Base-by-base conservation (phyloP, 2,888 invertebrate species). In the Drosophila rubida region DNA sequence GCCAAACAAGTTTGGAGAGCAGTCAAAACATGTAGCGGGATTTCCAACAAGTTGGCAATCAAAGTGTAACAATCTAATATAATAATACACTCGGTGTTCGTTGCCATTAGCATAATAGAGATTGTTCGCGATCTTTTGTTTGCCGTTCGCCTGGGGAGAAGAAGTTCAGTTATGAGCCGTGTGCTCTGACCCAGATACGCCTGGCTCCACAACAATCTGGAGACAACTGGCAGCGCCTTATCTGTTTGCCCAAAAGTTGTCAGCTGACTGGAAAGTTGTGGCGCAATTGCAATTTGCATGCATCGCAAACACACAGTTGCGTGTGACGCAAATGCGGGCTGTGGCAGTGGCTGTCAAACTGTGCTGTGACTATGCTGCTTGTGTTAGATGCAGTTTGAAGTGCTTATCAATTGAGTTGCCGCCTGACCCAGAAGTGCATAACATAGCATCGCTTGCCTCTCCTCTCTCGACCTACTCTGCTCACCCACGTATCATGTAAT, bases 401-500 rank as follows among this genome's bases (percentile, higher is more conserved):
- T 30, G 63, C 72, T 78, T 78, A 78, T 78, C 78, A 78, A 75
- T 78, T 46, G 30, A 42, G 11, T 51, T 65, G 27, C 27, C 62
- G 64, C 69, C 66, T 78, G 78, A 78, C 76, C 69, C 76, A 78
- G 58, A 45, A 64, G 75, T 44, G 41, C 50, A 64, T 42, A 59
- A 46, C 45, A n/a, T n/a, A n/a, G n/a, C n/a, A n/a, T n/a, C n/a
- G n/a, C 39, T 32, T 32, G 32, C 32, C 32, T n/a, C 30, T 3
- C n/a, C 32, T 19, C 3, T 14, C 6, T 23, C 81, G 86, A 85
- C 82, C 86, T 86, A 83, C 74, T 81, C 74, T 81, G 3, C 19
- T 3, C 19, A 19, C 19, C 19, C 83, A 78, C 72, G 67, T 68
- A 66, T 69, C 72, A 80, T 75, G 80, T 78, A 85, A 80, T 80